Evolutionary conservation across 2,113 vertebrate species (phyloP).

Genomic region (Osmerus eperlanus): DNA sequence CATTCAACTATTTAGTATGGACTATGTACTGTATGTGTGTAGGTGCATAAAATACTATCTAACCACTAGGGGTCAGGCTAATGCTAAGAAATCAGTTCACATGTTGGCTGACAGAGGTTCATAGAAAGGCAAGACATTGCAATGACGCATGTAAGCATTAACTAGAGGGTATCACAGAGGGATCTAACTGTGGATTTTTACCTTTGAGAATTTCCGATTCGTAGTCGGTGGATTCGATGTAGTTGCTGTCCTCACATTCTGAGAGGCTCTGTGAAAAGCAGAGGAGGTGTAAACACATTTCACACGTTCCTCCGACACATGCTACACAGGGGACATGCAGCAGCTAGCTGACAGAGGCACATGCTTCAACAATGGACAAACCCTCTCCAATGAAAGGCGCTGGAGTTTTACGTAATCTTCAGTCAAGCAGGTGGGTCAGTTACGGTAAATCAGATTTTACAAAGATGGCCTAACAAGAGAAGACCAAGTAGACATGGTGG

Average conservation of each 20-base stretch:
- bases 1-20: no score
- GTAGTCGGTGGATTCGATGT: conserved; percentile 51
- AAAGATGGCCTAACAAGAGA: no score
- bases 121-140: no score
- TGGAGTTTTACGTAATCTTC: no score
- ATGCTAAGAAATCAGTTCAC: no score
- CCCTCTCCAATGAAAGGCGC: no score
- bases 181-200: conserved; percentile 27
- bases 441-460: no score
- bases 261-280: conserved; percentile 60
- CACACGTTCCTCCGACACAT: conserved; percentile 23
- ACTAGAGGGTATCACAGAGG: background rate
- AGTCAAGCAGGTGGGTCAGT: no score
- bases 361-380: background rate
- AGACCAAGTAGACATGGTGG: no score
- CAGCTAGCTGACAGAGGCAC: background rate
- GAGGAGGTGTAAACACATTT: conserved; percentile 24
- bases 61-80: conserved; percentile 31
- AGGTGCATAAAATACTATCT: background rate
- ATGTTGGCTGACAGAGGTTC: no score
- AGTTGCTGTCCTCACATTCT: conserved; percentile 71
- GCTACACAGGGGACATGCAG: conserved; percentile 9
- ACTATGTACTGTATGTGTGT: no score
- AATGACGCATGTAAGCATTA: no score
- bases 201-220: conserved; percentile 54